These are phyloP conservation scores for Aleiodes leptofemur DNA, from an alignment of 2,888 invertebrate species.

Conservation along the genomic window DNA sequence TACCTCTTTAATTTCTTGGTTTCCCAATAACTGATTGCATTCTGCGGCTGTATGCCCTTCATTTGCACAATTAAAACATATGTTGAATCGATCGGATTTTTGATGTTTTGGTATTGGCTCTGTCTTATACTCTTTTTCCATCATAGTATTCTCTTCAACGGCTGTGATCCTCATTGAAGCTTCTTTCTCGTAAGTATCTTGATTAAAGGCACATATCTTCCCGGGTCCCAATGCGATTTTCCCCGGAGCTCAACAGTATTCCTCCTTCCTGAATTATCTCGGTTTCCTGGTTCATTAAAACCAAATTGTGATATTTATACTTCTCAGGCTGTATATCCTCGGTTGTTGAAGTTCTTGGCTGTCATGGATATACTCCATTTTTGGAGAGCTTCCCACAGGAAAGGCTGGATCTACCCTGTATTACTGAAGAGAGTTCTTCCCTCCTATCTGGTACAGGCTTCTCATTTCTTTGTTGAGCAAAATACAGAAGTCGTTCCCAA, in stretches of 20 bases:
- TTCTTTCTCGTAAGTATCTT: background rate
- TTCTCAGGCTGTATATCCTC: too few species aligned
- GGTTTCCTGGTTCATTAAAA: too few species aligned
- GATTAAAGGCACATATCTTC: background rate
- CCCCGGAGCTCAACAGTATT: background rate
- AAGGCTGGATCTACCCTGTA: too few species aligned
- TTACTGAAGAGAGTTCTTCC: too few species aligned
- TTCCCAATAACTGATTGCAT: background rate
- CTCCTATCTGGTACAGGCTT: too few species aligned
- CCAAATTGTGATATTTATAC: too few species aligned
- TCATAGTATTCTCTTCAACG: background rate
- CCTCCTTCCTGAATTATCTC: background rate
- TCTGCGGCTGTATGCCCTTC: conserved; percentile 4
- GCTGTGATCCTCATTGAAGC: background rate
- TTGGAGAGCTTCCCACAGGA: too few species aligned
- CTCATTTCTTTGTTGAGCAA: too few species aligned
- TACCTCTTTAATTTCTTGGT: background rate
- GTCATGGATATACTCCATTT: background rate
- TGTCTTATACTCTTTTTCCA: background rate
- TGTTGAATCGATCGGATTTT: background rate
- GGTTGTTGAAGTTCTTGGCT: too few species aligned
- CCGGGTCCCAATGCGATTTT: background rate
- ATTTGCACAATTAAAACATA: conserved; percentile 1
- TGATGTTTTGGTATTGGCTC: background rate
- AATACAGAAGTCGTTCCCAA: too few species aligned